A percentile compares a stretch with the other conserved stretches of the same genome.
phyloP scores from a whole-genome alignment of 2,113 vertebrate genomes.

The Dinomys branickii region DNA sequence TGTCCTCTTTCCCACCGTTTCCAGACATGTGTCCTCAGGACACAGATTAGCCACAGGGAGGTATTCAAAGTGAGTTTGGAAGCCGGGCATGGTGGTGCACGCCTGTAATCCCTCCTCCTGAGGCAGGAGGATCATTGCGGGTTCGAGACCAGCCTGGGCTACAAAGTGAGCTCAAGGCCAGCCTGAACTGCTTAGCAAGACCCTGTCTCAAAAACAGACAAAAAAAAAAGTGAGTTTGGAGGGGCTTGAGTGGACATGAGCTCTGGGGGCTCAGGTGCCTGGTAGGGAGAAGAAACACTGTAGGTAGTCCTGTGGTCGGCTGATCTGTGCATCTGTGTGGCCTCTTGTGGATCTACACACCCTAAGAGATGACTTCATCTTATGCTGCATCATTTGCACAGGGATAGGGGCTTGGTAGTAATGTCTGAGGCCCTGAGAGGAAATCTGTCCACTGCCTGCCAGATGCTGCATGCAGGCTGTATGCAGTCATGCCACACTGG shows the following conservation, averaged over 20 bases:
- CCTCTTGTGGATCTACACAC: fast-evolving
- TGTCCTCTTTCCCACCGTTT: fast-evolving
- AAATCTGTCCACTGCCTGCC: fast-evolving
- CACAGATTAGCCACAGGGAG: fast-evolving
- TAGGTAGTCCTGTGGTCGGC: fast-evolving
- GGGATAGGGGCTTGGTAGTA: fast-evolving
- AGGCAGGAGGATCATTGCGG: no score
- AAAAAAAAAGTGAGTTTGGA: no score
- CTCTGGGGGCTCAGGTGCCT: background rate
- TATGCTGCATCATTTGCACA: fast-evolving
- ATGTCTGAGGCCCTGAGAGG: fast-evolving
- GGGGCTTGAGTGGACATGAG: fast-evolving
- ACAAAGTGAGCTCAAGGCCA: no score
- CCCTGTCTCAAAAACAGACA: no score
- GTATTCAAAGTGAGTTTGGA: background rate
- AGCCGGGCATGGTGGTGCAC: no score
- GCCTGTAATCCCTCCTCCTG: no score
- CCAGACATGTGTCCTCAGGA: fast-evolving
- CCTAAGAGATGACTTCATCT: fast-evolving
- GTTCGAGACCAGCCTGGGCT: no score
- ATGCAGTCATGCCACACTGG: fast-evolving
- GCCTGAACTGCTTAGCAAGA: no score
- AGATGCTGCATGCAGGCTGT: no score
- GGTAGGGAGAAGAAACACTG: no score
- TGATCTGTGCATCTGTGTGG: fast-evolving